Evolutionary conservation across 2,888 invertebrate genomes (phyloP).

Genomic region (Gisinianus flammeolus): DNA sequence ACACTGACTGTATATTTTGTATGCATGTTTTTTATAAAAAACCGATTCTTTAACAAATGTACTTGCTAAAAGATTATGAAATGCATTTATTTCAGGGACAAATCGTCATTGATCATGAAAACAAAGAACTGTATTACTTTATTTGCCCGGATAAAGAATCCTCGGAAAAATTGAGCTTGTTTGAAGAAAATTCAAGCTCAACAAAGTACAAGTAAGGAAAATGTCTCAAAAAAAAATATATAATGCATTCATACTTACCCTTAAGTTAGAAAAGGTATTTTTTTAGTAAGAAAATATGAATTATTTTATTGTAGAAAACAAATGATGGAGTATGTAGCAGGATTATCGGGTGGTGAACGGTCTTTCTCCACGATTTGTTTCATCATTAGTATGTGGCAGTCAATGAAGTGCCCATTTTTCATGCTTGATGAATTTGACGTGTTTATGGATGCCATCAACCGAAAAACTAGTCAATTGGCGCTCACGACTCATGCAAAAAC

Average conservation of each 20-base stretch:
- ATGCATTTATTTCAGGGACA: conserved; percentile 32
- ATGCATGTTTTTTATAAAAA: neutral
- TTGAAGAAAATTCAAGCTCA: neutral
- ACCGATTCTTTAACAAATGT: neutral
- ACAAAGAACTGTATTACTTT: conserved; percentile 40
- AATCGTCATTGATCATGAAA: conserved; percentile 36
- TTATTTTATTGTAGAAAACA: conserved; percentile 20
- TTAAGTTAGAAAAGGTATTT: too few relatives aligned
- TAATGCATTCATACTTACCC: too few relatives aligned
- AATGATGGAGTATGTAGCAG: conserved; percentile 42
- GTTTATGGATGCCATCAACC: conserved; percentile 90
- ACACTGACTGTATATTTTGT: neutral
- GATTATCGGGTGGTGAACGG: conserved; percentile 91
- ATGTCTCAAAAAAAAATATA: too few relatives aligned
- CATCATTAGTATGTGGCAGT: conserved; percentile 91
- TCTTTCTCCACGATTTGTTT: conserved; percentile 95
- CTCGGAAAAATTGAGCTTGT: conserved; percentile 15
- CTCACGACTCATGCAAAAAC: conserved; percentile 76
- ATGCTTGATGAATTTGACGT: conserved; percentile 97
- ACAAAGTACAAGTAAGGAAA: conserved; percentile 28
- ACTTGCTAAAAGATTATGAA: too few relatives aligned
- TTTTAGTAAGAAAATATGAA: too few relatives aligned
- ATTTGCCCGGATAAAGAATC: conserved; percentile 44
- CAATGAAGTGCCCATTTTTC: conserved; percentile 89
- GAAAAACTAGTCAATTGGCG: conserved; percentile 75